Evolutionary conservation across 1,140 invertebrate genomes (phyloP), one percentile per base, ranked within the genome.

Genomic region (Philotrypesis tridentata): DNA sequence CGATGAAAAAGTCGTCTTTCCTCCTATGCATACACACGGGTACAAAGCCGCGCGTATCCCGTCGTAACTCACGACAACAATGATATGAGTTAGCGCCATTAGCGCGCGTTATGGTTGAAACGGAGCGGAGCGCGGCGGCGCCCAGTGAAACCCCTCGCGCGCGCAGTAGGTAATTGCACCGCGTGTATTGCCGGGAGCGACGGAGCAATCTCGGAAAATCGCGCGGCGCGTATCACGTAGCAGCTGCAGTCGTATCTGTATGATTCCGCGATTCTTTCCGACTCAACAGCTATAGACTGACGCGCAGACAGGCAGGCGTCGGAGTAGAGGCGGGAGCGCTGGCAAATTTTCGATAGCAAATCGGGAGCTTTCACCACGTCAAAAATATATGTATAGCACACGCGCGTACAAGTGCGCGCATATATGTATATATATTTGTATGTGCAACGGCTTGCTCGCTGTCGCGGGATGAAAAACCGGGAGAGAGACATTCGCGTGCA

Each of bases 321-420:
- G n/a, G n/a, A n/a, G n/a, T n/a, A n/a, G n/a, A n/a, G n/a, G n/a
- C n/a, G n/a, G n/a, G 61, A 25, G 6, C 11, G 61, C 33, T 75
- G 68, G 29, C 48, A 67, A 82, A 79, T 77, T 82, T 82, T 79
- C 72, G 23, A 79, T 79, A 40, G 29, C 33, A 65, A 78, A 65
- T 79, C 70, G 17, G n/a, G 65, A 67, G 77, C 82, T 83, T 83
- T 83, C 82, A 79, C 82, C 72, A 71, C 31, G 37, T 83, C 76
- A 83, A 83, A 83, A 79, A 79, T 79, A 78, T 71, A 76, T 77
- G n/a, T 17, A 7, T 9, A 1, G 9, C 9, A 17, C n/a, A n/a
- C n/a, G n/a, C n/a, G n/a, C n/a, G n/a, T n/a, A n/a, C n/a, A n/a
- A n/a, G n/a, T n/a, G n/a, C n/a, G n/a, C n/a, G n/a, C n/a, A n/a